Evolutionary conservation across 2,797 vertebrate genomes (phyloP).

Genomic region (Hapalemur alaotrensis): DNA sequence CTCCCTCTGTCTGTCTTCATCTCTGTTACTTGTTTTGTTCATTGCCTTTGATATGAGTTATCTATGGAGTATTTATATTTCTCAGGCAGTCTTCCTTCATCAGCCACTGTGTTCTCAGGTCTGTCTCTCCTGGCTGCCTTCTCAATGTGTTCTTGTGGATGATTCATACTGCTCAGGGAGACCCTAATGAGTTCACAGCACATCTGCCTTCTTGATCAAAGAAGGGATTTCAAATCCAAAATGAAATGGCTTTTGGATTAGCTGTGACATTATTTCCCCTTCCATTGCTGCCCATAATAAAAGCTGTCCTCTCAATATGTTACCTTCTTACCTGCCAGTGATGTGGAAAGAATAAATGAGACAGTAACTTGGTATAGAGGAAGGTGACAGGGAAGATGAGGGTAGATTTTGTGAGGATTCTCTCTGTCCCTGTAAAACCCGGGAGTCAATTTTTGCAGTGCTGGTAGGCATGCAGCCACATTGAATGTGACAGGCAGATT

Average conservation of each 20-base stretch:
- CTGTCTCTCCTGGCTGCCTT: not conserved
- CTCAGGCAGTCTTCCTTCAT: slow-evolving; percentile 20
- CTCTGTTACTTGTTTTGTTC: slow-evolving; percentile 7
- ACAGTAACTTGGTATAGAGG: slow-evolving; percentile 13
- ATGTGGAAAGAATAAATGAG: slow-evolving; percentile 48
- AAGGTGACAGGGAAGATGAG: not conserved
- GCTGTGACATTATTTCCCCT: slow-evolving; percentile 56
- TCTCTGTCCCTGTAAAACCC: slow-evolving; percentile 7
- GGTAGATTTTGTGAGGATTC: not conserved
- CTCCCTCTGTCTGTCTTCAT: not conserved
- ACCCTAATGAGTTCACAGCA: slow-evolving; percentile 41
- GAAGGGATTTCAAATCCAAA: slow-evolving; percentile 54
- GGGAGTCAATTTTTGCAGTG: not conserved
- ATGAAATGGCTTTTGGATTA: slow-evolving; percentile 55
- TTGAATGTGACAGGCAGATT: slow-evolving; percentile 41
- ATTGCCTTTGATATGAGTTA: slow-evolving; percentile 15
- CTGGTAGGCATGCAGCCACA: not conserved
- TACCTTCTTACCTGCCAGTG: slow-evolving; percentile 44
- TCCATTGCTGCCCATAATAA: slow-evolving; percentile 16
- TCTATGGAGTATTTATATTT: slow-evolving; percentile 35
- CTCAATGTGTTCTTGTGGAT: slow-evolving; percentile 38
- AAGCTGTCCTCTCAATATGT: slow-evolving; percentile 38
- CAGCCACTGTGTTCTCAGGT: not conserved
- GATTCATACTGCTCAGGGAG: slow-evolving; percentile 37
- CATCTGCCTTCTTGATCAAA: slow-evolving; percentile 59